Conservation (phyloP, 1,140 invertebrate species). For the Dryas iulia region DNA sequence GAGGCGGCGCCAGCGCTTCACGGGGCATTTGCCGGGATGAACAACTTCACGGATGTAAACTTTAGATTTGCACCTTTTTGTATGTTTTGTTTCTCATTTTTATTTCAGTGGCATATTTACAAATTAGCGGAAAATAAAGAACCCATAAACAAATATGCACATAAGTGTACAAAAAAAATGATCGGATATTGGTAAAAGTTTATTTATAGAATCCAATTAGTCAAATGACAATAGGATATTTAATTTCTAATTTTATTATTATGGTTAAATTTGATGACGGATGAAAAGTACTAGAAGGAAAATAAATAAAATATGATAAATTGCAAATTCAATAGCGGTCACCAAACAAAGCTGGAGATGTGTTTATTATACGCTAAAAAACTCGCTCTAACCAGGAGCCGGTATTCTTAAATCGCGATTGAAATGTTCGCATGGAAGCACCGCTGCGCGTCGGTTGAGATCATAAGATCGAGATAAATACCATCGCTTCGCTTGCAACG, state of each 20-base stretch:
- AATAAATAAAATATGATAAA: not conserved
- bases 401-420: constrained; percentile 63
- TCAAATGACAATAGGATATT: not conserved
- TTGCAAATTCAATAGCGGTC: constrained; percentile 13
- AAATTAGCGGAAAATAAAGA: constrained; percentile 3
- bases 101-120: constrained; percentile 15
- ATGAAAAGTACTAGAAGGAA: not conserved
- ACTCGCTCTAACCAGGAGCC: constrained; percentile 49
- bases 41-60: constrained; percentile 47
- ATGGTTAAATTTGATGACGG: not conserved
- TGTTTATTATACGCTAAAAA: constrained; percentile 39
- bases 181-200: not conserved
- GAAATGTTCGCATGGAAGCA: constrained; percentile 54
- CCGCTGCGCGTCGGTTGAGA: constrained; percentile 35
- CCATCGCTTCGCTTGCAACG: constrained; percentile 41
- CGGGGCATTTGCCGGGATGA: constrained; percentile 45
- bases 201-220: not conserved
- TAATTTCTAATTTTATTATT: no score
- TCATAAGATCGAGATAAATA: constrained; percentile 54
- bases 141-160: not conserved
- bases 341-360: constrained; percentile 27
- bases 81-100: not conserved
- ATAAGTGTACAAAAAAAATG: not conserved
- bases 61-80: constrained; percentile 15
- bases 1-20: constrained; percentile 49